These are phyloP conservation scores for Synanthedon myopaeformis DNA, from an alignment of 2,888 invertebrate genomes.

Conservation along the genomic window DNA sequence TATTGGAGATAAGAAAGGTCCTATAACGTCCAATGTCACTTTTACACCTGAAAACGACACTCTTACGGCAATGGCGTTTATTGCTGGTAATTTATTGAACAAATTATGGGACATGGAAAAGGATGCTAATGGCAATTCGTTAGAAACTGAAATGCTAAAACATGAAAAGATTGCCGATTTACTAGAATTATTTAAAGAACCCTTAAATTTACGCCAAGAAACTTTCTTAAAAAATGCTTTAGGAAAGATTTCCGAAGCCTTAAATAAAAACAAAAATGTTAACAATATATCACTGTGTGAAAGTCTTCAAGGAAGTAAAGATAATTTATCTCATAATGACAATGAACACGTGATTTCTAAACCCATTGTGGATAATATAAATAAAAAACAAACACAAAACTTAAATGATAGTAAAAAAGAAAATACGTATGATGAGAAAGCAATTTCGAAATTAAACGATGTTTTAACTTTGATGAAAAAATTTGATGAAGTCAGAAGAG, in stretches of 20 bases:
- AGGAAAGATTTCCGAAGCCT: conserved; percentile 37
- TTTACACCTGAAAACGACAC: conserved; percentile 60
- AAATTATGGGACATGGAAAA: conserved; percentile 58
- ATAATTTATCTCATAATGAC: conserved; percentile 5
- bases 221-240: conserved; percentile 45
- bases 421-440: conserved; percentile 17
- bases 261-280: conserved; percentile 31
- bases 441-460: conserved; percentile 35
- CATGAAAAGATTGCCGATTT: conserved; percentile 50
- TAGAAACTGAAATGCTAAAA: conserved; percentile 42
- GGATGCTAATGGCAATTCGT: conserved; percentile 29
- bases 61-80: conserved; percentile 52
- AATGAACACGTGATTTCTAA: neutral
- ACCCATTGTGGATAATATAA: conserved; percentile 1
- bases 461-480: conserved; percentile 40
- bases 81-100: conserved; percentile 57
- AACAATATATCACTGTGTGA: conserved; percentile 43
- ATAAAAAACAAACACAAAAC: conserved; percentile 6
- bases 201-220: conserved; percentile 50
- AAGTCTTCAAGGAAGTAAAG: conserved; percentile 23
- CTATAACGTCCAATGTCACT: conserved; percentile 49
- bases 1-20: conserved; percentile 36
- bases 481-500: conserved; percentile 35
- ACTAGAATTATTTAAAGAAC: conserved; percentile 52
- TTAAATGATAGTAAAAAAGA: conserved; percentile 4